A percentile compares a stretch with the other conserved stretches of the same genome.
phyloP scores from a whole-genome alignment of 2,888 invertebrate genomes.

The Ernsta delagoae region DNA sequence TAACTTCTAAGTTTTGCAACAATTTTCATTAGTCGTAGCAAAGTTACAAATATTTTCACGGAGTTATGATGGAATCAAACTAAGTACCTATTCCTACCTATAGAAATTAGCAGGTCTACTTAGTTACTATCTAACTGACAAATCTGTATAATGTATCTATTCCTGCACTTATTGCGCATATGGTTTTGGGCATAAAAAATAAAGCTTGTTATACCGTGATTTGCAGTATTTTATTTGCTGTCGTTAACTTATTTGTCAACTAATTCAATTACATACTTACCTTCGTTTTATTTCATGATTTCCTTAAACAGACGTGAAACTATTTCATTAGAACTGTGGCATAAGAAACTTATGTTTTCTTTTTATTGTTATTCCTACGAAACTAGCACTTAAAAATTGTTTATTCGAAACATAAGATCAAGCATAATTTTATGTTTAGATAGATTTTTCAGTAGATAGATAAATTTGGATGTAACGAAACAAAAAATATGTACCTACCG shows the following conservation, averaged over 20 bases:
- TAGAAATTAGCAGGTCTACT: neutral
- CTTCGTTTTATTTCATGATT: conserved; percentile 19
- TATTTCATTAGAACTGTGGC: conserved; percentile 7
- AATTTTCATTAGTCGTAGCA: neutral
- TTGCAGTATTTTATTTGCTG: conserved; percentile 5
- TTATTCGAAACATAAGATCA: neutral
- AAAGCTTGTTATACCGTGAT: conserved; percentile 7
- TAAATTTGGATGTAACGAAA: conserved; percentile 9
- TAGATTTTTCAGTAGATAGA: neutral
- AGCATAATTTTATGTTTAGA: conserved; percentile 15
- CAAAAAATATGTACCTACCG: conserved; percentile 1
- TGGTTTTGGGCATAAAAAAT: neutral
- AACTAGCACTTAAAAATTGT: neutral
- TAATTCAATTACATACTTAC: conserved; percentile 19
- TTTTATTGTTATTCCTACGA: neutral
- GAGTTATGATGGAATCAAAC: neutral
- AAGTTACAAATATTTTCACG: neutral
- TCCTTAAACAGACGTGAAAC: conserved; percentile 17
- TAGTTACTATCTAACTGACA: neutral
- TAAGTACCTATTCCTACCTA: neutral
- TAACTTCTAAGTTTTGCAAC: neutral
- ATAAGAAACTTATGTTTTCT: neutral
- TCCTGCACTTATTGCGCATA: neutral
- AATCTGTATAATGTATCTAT: neutral
- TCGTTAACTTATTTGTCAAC: conserved; percentile 5